Percentiles rank a stretch among this genome's conserved stretches.
These are phyloP conservation scores for Tenthredo livida DNA, from an alignment of 2,888 invertebrate species.

Conservation along the genomic window DNA sequence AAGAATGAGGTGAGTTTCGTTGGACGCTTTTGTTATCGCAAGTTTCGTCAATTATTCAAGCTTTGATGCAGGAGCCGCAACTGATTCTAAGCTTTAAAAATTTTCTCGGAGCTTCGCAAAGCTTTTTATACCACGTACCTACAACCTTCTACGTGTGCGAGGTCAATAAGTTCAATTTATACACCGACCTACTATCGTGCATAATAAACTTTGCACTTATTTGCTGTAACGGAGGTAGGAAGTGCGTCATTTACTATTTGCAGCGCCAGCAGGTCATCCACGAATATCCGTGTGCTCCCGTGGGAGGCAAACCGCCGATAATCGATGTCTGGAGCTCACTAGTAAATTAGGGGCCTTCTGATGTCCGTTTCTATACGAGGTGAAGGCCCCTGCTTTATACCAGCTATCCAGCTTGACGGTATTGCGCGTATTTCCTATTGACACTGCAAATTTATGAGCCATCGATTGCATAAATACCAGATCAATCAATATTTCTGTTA, in stretches of 20 bases:
- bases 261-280: conserved; percentile 42
- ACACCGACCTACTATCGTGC: background rate
- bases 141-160: background rate
- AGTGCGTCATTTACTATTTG: conserved; percentile 41
- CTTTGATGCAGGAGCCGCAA: background rate
- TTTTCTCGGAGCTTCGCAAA: background rate
- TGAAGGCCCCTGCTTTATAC: conserved; percentile 12
- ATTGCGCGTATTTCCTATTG: conserved; percentile 28
- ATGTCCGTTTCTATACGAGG: background rate
- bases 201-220: conserved; percentile 33
- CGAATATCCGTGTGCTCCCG: conserved; percentile 34
- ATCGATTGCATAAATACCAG: conserved; percentile 4
- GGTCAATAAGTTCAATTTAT: conserved; percentile 35
- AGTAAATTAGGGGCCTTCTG: conserved; percentile 41
- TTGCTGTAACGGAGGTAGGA: conserved; percentile 31
- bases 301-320: conserved; percentile 36
- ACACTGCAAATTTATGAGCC: conserved; percentile 5
- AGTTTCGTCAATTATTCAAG: conserved; percentile 18
- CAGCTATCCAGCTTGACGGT: background rate
- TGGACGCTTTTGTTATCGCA: background rate
- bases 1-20: background rate
- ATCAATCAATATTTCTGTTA: conserved; percentile 27
- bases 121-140: background rate
- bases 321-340: conserved; percentile 33
- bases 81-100: background rate